Evolutionary conservation across 2,113 vertebrate species (phyloP), one percentile per base, ranked within the genome.

Genomic region (Paedocypris sp.): DNA sequence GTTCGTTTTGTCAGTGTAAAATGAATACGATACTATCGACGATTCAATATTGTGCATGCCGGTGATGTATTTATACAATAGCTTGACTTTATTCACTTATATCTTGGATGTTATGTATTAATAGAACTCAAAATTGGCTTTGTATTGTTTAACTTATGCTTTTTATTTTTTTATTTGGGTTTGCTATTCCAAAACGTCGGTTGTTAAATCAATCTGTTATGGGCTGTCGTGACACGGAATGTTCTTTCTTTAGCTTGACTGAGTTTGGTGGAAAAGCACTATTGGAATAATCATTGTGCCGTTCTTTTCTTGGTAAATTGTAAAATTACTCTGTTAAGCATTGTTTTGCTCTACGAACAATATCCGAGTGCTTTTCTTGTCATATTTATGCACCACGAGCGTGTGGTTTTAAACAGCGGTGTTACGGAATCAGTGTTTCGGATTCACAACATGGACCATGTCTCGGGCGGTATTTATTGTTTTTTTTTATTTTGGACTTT

Each of bases 81-180:
- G 93, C 93, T 97, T 94, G 92, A 90, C 88, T 96, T 94, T 90
- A 96, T 93, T 93, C 93, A 93, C 91, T 95, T 94, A 94, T 93
- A 91, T 86, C 90, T 91, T 97, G 92, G 89, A 85, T 94, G 95
- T 98, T 96, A 90, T 85, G 91, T 97, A 97, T 95, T 94, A 88
- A 89, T 95, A 93, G 90, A 91, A 90, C 87, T 89, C 78, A 85
- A 77, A 89, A 83, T 88, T 91, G 87, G 90, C 90, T 90, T 93
- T 85, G 85, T 81, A 85, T 89, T 88, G 89, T 90, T 90, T 73
- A 80, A n/a, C 66, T 79, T 90, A 77, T 76, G 77, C 84, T 84
- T 83, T 76, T 90, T 90, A 81, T 79, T 87, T 88, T 87, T 90
- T 78, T 72, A 77, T 85, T 88, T 84, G 83, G 59, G 85, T 84